Conservation (phyloP, 2,797 vertebrate species). For the Arrhamphus sclerolepis region DNA sequence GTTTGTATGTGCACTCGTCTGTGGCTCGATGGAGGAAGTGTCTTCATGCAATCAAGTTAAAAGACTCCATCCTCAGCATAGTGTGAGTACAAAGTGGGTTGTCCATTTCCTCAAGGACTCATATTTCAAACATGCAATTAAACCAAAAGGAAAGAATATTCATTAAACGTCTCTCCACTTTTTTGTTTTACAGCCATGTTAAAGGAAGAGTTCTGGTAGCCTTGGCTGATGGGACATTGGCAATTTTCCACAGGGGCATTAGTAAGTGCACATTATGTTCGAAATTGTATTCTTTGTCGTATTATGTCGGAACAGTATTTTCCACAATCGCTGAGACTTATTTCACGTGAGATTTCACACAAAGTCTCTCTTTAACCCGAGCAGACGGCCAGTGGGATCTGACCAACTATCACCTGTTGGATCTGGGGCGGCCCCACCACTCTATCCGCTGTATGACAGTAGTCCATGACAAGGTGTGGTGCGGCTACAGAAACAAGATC, state of each 20-base stretch:
- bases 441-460: conserved; percentile 98
- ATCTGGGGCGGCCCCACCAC: conserved; percentile 94
- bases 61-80: conserved; percentile 95
- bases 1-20: conserved; percentile 95
- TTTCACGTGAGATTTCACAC: not conserved
- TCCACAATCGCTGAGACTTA: not conserved
- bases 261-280: conserved; percentile 72
- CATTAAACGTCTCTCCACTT: not conserved
- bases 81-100: conserved; percentile 83
- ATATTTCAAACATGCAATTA: not conserved
- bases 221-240: conserved; percentile 93
- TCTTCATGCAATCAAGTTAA: conserved; percentile 96
- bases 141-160: not conserved
- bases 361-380: not conserved
- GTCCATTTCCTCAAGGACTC: not conserved
- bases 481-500: conserved; percentile 97
- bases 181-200: conserved; percentile 86
- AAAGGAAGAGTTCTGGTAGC: conserved; percentile 96
- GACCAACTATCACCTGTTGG: conserved; percentile 96
- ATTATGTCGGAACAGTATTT: no score
- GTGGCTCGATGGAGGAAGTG: conserved; percentile 96
- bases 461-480: conserved; percentile 96
- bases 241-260: conserved; percentile 92
- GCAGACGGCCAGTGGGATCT: conserved; percentile 96
- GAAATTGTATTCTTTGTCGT: not conserved